phyloP scores from a whole-genome alignment of 2,888 invertebrate genomes.

The Odontomyia ornata region DNA sequence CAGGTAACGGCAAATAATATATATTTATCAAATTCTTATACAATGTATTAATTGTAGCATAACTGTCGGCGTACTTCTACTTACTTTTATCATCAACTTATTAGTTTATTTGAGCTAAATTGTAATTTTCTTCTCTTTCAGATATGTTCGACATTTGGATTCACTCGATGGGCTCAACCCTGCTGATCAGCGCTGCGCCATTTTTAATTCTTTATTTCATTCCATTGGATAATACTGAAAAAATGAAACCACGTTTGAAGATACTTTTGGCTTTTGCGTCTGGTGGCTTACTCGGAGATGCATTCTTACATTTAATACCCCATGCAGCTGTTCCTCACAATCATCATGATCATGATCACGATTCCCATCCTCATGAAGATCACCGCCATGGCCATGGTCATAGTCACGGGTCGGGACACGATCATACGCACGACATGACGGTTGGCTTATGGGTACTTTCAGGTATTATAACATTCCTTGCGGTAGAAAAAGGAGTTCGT shows the following conservation, averaged over 20 bases:
- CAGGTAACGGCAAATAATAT: too few relatives aligned
- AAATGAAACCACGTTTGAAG: slow-evolving; percentile 87
- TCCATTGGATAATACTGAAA: slow-evolving; percentile 86
- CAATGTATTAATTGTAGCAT: too few relatives aligned
- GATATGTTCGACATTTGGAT: slow-evolving; percentile 70
- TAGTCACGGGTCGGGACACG: slow-evolving; percentile 60
- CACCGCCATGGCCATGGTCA: slow-evolving; percentile 64
- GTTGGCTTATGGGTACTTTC: slow-evolving; percentile 94
- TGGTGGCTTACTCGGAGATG: slow-evolving; percentile 96
- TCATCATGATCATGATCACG: slow-evolving; percentile 61
- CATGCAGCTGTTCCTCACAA: slow-evolving; percentile 81
- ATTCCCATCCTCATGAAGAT: slow-evolving; percentile 60
- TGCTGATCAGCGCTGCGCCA: slow-evolving; percentile 94
- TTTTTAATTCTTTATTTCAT: slow-evolving; percentile 92
- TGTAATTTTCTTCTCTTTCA: slow-evolving; percentile 39
- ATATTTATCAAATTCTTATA: too few relatives aligned
- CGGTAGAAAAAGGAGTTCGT: slow-evolving; percentile 92
- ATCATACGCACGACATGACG: slow-evolving; percentile 80
- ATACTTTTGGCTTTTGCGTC: slow-evolving; percentile 92
- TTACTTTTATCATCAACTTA: too few relatives aligned
- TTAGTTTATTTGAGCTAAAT: too few relatives aligned
- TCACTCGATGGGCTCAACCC: slow-evolving; percentile 87
- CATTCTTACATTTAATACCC: slow-evolving; percentile 97
- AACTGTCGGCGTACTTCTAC: too few relatives aligned
- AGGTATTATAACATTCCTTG: slow-evolving; percentile 90